Base-by-base conservation (phyloP, 2,888 invertebrate genomes). In the Penaeus monodon region DNA sequence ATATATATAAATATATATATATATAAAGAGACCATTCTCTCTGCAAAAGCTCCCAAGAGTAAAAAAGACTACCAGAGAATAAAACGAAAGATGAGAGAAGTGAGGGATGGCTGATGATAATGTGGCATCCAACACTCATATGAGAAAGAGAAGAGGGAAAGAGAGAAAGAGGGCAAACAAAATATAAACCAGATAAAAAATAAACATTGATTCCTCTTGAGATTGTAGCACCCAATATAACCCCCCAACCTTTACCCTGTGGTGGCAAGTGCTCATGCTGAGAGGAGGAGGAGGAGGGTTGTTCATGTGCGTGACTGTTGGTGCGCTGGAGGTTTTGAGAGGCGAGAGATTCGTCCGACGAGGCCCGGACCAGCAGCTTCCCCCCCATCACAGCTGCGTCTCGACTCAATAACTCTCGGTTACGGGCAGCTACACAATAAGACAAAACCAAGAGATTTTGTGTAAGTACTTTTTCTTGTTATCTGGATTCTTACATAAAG, bases 201-300 rank as follows among this genome's bases (percentile, higher is more conserved):
- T 57, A 57, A 57, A 57, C 57, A 14, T 2, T 2, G 17, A 57
- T 57, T 17, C 57, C 57, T 57, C 57, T 57, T 57, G 57, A 57
- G 57, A 57, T 57, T 57, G 73, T 68, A 84, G 78, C 49, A 84
- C 84, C 84, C 57, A 57, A 57, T 17, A 57, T 57, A 77, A n/a
- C 44, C 70, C 85, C 85, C 85, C 68, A 83, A 83, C 86, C 82
- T 87, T 86, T 87, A 87, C 86, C 86, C 86, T 87, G 86, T 78
- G 78, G 68, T 76, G 82, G 63, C 70, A 82, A 63, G 86, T 87
- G 86, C 86, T 87, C 86, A 87, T 87, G 86, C 86, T 82, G 73
- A 68, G 78, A 63, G 64, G 81, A 66, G 44, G 82, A 64, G 68
- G 82, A 57, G 57, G 57, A 57, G 57, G 57, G 57, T 57, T 57